Percentiles rank a stretch among this genome's conserved stretches.
Evolutionary conservation across 2,888 invertebrate species (phyloP).

Genomic region (Exephanes ischioxanthus): DNA sequence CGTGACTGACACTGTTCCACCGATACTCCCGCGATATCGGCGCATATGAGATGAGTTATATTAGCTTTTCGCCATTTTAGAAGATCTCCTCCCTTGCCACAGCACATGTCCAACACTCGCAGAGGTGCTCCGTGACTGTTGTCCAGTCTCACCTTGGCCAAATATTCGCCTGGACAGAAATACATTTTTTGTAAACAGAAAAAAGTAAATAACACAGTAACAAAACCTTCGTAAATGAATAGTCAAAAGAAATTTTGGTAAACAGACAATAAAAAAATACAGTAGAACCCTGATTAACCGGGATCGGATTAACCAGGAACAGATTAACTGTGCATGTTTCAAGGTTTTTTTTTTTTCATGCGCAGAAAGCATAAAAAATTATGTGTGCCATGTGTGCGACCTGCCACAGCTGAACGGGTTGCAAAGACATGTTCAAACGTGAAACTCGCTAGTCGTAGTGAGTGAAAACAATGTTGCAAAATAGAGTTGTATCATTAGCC

Average conservation of each 20-base stretch:
- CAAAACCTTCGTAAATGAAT: background rate
- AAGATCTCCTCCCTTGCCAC: constrained; percentile 99
- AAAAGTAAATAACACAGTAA: constrained; percentile 6
- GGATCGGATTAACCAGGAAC: no score
- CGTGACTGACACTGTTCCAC: constrained; percentile 95
- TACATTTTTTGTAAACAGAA: constrained; percentile 37
- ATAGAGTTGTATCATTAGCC: no score
- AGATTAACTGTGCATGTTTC: no score
- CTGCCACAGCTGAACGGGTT: no score
- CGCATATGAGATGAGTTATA: constrained; percentile 94
- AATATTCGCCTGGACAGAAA: constrained; percentile 85
- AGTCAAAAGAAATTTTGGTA: background rate
- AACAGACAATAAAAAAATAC: no score
- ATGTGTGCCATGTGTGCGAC: no score
- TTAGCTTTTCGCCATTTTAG: constrained; percentile 96
- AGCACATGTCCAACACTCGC: constrained; percentile 96
- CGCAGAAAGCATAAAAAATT: no score
- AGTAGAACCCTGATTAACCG: no score
- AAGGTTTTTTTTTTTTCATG: no score
- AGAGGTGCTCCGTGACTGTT: constrained; percentile 89
- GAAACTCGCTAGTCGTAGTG: no score
- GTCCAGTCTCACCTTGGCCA: constrained; percentile 88
- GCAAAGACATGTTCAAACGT: no score
- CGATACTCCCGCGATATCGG: constrained; percentile 97
- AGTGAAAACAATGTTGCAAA: no score